Evolutionary conservation across 2,797 vertebrate genomes (phyloP), one percentile per base, ranked within the genome.

Genomic region (Acipenser ruthenus): DNA sequence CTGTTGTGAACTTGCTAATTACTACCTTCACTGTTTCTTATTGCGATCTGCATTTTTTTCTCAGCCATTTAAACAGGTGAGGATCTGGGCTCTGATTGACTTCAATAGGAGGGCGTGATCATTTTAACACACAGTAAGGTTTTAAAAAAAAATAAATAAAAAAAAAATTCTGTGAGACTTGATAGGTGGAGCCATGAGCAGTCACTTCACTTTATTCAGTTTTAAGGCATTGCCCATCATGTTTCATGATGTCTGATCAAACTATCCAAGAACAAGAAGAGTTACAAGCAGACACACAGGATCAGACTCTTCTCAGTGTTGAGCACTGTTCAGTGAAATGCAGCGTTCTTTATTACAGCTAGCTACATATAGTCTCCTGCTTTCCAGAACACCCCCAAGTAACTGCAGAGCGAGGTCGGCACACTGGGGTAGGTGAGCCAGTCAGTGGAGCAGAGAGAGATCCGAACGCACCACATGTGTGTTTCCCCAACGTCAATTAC

Each of bases 381-480:
- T 72, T 73, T 70, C 12, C 63, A 74, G 72, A 69, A 68, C 72
- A 69, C 67, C 69, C 70, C 69, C 71, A 66, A 67, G 68, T 73
- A 67, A 65, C 67, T 70, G 68, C 74, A 72, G 68, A 62, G 70
- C 71, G 63, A 77, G 78, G 73, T 81, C 77, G 80, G 74, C 77
- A 76, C 62, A 70, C 71, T 69, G 68, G 58, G 73, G 73, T 77
- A 71, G 71, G 49, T 63, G 59, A 63, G 72, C 62, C 64, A 56
- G 68, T 37, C 37, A 71, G 71, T 68, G 64, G 62, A 61, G 67
- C 72, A 66, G 69, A 67, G 69, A 69, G 68, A 70, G 66, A 5
- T 37, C 37, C 37, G 37, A 37, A 37, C 37, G 37, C 37, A 37
- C 5, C 37, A 37, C 3, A 5, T 37, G 5, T 37, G 3, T 37